phyloP scores from a whole-genome alignment of 2,888 invertebrate species.

The Acanthosepion esculentum region DNA sequence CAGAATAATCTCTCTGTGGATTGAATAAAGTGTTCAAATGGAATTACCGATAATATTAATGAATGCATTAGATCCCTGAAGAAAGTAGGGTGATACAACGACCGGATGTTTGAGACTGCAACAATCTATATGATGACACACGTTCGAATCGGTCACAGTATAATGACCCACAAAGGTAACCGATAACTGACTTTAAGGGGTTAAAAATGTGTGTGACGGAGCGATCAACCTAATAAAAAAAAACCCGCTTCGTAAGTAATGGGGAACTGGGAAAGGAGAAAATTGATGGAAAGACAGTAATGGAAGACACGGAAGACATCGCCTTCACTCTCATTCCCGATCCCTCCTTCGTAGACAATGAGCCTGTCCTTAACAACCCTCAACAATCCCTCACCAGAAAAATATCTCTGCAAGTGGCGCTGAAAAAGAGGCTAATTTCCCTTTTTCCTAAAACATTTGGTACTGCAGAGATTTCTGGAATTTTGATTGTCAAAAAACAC shows the following conservation, averaged over 20 bases:
- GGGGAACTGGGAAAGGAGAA: not conserved
- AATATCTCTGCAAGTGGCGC: not conserved
- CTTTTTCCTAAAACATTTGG: not conserved
- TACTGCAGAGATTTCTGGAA: not conserved
- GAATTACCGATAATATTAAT: too few relatives aligned
- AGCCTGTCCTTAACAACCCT: not conserved
- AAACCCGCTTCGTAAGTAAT: not conserved
- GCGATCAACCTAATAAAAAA: not conserved
- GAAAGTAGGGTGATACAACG: too few relatives aligned
- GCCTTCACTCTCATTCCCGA: not conserved
- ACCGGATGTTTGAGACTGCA: too few relatives aligned
- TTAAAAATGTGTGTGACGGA: not conserved
- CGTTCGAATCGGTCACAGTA: too few relatives aligned
- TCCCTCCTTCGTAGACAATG: not conserved
- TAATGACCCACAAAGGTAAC: too few relatives aligned
- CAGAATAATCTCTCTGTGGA: too few relatives aligned
- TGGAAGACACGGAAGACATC: not conserved
- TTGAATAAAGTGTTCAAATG: too few relatives aligned
- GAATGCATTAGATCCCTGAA: too few relatives aligned
- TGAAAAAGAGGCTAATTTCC: conserved; percentile 11
- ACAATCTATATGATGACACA: too few relatives aligned
- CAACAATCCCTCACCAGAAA: not conserved
- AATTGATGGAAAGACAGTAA: not conserved
- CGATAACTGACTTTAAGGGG: not conserved
- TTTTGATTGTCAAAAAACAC: not conserved